Evolutionary conservation across 1,140 invertebrate genomes (phyloP).

Genomic region (Zophobas morio): DNA sequence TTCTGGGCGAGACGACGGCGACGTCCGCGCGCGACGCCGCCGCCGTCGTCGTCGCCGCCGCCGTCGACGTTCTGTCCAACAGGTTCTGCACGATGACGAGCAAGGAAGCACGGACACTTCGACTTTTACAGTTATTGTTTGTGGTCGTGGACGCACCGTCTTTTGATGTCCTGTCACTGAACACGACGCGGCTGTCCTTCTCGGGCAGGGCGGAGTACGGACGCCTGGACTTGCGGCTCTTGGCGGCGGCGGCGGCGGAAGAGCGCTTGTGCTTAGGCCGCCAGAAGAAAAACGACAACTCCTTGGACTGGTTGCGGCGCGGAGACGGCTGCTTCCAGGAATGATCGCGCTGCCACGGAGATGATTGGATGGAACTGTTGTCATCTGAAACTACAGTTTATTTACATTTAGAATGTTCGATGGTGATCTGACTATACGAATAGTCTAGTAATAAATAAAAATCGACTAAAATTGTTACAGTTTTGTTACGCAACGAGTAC

Average conservation of each 20-base stretch:
- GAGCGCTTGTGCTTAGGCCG: slow-evolving; percentile 70
- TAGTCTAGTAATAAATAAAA: too few relatives aligned
- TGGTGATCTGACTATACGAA: neutral
- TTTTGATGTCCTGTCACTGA: slow-evolving; percentile 36
- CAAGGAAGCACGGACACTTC: slow-evolving; percentile 59
- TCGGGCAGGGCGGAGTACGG: slow-evolving; percentile 69
- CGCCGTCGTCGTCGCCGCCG: slow-evolving; percentile 11
- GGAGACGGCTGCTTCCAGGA: slow-evolving; percentile 88
- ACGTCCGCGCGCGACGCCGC: slow-evolving; percentile 49
- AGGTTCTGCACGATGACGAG: slow-evolving; percentile 68
- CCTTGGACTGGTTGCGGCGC: slow-evolving; percentile 78
- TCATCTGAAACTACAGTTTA: slow-evolving; percentile 84
- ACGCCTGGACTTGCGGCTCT: slow-evolving; percentile 67
- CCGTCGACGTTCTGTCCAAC: slow-evolving; percentile 64
- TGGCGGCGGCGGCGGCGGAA: slow-evolving; percentile 63
- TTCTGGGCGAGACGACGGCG: slow-evolving; percentile 72
- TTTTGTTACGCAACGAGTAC: too few relatives aligned
- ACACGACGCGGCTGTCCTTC: slow-evolving; percentile 48
- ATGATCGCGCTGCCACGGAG: slow-evolving; percentile 89
- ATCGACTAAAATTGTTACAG: too few relatives aligned
- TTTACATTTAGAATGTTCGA: neutral
- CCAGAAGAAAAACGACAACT: slow-evolving; percentile 82
- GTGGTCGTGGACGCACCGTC: neutral
- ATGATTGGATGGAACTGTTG: slow-evolving; percentile 89
- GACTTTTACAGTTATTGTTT: slow-evolving; percentile 25